Percentiles rank a stretch among this genome's conserved stretches.
These are phyloP conservation scores for Acronicta psi DNA, from an alignment of 2,888 invertebrate species.

Conservation along the genomic window DNA sequence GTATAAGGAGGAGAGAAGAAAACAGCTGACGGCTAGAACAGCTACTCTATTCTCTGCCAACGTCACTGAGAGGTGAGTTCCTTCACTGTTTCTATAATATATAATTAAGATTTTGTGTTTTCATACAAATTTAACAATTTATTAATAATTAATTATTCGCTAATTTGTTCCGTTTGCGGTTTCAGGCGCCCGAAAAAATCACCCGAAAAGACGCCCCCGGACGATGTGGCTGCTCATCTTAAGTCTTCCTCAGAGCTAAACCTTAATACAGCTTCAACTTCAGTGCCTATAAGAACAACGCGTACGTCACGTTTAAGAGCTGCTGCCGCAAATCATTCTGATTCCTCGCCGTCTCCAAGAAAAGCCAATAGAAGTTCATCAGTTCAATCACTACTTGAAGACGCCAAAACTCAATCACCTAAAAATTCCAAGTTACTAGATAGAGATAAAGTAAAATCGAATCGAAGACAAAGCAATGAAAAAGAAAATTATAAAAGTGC, in stretches of 20 bases:
- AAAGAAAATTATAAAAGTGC: slow-evolving; percentile 78
- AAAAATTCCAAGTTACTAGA: slow-evolving; percentile 80
- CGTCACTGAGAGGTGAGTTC: slow-evolving; percentile 85
- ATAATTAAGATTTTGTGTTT: not conserved
- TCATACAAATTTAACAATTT: too few species aligned
- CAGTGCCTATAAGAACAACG: slow-evolving; percentile 91
- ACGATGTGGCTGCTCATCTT: slow-evolving; percentile 74
- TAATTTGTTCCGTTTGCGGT: slow-evolving; percentile 50
- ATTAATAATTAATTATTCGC: not conserved
- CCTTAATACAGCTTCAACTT: slow-evolving; percentile 80
- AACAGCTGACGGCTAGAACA: slow-evolving; percentile 90
- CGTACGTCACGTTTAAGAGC: slow-evolving; percentile 92
- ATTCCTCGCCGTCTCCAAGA: slow-evolving; percentile 71
- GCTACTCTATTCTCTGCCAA: slow-evolving; percentile 90
- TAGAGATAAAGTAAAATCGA: slow-evolving; percentile 78
- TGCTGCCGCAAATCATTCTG: slow-evolving; percentile 86
- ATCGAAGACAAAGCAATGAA: slow-evolving; percentile 76
- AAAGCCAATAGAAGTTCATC: slow-evolving; percentile 83
- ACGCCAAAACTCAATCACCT: slow-evolving; percentile 74
- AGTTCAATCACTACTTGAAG: slow-evolving; percentile 79
- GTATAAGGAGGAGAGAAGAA: slow-evolving; percentile 92
- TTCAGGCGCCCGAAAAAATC: slow-evolving; percentile 79
- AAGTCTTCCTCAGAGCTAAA: slow-evolving; percentile 86
- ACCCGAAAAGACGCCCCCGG: slow-evolving; percentile 72
- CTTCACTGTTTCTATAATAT: not conserved